Percentiles rank a stretch among this genome's conserved stretches.
These are phyloP conservation scores for Catocala fraxini DNA, from an alignment of 2,888 invertebrate genomes.

Conservation along the genomic window DNA sequence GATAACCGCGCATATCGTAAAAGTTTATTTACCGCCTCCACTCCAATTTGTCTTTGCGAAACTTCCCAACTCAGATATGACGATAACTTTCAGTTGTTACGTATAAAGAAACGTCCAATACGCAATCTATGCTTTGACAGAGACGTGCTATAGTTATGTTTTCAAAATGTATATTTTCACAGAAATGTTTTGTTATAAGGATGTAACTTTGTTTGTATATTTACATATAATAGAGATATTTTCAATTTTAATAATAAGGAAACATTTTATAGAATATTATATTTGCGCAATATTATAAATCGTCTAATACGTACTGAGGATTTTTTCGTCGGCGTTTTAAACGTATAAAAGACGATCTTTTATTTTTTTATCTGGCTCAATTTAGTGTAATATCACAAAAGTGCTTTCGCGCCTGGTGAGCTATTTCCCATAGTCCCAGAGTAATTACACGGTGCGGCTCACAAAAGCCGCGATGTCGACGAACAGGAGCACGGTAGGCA, in stretches of 20 bases:
- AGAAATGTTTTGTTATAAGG: conserved; percentile 10
- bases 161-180: conserved; percentile 27
- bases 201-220: conserved; percentile 5
- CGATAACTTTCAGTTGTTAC: conserved; percentile 70
- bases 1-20: conserved; percentile 82
- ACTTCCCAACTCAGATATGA: conserved; percentile 76
- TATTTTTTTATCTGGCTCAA: conserved; percentile 63
- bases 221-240: neutral
- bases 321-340: conserved; percentile 8
- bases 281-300: conserved; percentile 1
- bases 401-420: conserved; percentile 73
- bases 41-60: conserved; percentile 79
- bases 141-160: conserved; percentile 51
- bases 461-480: conserved; percentile 72
- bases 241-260: neutral
- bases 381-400: conserved; percentile 77
- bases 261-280: neutral
- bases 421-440: conserved; percentile 84
- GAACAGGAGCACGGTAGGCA: conserved; percentile 54
- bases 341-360: conserved; percentile 9
- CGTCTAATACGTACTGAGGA: conserved; percentile 1
- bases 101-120: conserved; percentile 60
- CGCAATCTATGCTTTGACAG: conserved; percentile 55
- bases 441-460: conserved; percentile 80
- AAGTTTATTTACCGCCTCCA: conserved; percentile 81